A percentile compares a stretch with the other conserved stretches of the same genome.
Conservation (phyloP, 1,140 invertebrate genomes). For the Dendrolimus punctatus region DNA sequence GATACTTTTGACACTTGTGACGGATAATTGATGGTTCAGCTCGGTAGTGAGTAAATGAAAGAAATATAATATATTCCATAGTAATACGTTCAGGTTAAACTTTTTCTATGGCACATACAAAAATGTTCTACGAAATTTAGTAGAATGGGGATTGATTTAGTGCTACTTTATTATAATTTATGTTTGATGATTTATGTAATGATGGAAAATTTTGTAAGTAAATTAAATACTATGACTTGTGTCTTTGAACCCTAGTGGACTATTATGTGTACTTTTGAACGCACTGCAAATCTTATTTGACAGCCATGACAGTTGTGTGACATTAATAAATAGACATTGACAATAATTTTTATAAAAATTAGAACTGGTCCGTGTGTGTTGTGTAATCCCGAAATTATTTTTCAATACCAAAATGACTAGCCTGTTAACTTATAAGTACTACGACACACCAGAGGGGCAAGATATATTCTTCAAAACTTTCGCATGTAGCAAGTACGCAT, state of each 20-base stretch:
- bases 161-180: no score
- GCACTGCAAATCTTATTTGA: no score
- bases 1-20: slow-evolving; percentile 66
- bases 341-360: not conserved
- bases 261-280: no score
- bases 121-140: no score
- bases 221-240: no score
- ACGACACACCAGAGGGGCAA: slow-evolving; percentile 80
- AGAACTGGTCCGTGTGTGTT: slow-evolving; percentile 21
- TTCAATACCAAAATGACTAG: slow-evolving; percentile 16
- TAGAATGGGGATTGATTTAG: no score
- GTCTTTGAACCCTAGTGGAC: no score
- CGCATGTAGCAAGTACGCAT: slow-evolving; percentile 73
- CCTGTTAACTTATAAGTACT: slow-evolving; percentile 72
- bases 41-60: not conserved
- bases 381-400: slow-evolving; percentile 42
- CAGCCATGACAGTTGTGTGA: not conserved
- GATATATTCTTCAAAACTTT: slow-evolving; percentile 77
- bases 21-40: slow-evolving; percentile 17
- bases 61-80: no score
- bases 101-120: no score
- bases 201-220: no score
- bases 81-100: no score
- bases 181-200: no score
- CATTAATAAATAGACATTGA: not conserved